phyloP scores from a whole-genome alignment of 2,797 vertebrate genomes.

The Sebastes cheni region DNA sequence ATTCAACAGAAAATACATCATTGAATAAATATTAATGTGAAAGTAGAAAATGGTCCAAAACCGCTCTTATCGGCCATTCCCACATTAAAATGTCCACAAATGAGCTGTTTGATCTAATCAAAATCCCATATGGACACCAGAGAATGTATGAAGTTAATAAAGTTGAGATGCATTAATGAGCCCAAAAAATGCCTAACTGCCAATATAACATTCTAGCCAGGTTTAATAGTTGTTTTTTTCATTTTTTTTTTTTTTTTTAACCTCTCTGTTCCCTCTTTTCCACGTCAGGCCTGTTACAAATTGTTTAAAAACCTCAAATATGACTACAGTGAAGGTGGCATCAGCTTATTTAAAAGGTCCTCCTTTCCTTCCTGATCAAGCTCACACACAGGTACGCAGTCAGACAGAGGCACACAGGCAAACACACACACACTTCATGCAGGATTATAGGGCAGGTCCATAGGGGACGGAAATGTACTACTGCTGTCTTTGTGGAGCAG shows the following conservation, averaged over 20 bases:
- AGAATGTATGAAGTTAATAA: slow-evolving; percentile 45
- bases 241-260: background rate
- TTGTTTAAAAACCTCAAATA: background rate
- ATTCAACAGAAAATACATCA: slow-evolving; percentile 47
- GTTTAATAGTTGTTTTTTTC: slow-evolving; percentile 27
- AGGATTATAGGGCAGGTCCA: slow-evolving; percentile 73
- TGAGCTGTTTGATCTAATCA: slow-evolving; percentile 43
- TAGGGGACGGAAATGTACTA: slow-evolving; percentile 73
- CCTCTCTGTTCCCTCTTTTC: background rate
- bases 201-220: background rate
- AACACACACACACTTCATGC: slow-evolving; percentile 44
- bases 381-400: slow-evolving; percentile 36
- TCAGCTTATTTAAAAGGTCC: slow-evolving; percentile 25
- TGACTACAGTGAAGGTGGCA: background rate
- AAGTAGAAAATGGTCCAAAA: slow-evolving; percentile 42
- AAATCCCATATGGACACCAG: slow-evolving; percentile 48
- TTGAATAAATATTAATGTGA: slow-evolving; percentile 27
- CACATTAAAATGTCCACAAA: slow-evolving; percentile 46
- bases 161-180: slow-evolving; percentile 38
- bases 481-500: slow-evolving; percentile 70
- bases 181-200: slow-evolving; percentile 5
- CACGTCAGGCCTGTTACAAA: background rate
- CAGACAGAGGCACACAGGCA: slow-evolving; percentile 30
- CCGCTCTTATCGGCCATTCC: slow-evolving; percentile 29
- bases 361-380: slow-evolving; percentile 13